phyloP scores from a whole-genome alignment of 1,140 invertebrate species.

The Callitettix versicolor region DNA sequence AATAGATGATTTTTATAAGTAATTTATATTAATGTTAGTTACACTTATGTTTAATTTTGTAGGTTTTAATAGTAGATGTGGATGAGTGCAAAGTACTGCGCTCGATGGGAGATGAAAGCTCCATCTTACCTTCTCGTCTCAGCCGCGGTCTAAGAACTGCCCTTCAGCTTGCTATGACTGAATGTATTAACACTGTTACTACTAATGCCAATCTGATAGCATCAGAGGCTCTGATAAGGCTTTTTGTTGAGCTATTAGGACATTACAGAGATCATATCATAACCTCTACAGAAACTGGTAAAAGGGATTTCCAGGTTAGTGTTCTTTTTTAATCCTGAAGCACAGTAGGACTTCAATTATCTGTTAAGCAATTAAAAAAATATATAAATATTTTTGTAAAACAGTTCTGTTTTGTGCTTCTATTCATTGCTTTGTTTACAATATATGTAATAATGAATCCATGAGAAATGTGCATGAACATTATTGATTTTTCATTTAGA shows the following conservation, averaged over 20 bases:
- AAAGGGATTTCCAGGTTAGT: conserved; percentile 19
- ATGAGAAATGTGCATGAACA: too few species aligned
- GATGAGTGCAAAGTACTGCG: conserved; percentile 43
- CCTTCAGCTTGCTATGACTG: conserved; percentile 44
- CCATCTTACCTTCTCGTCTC: conserved; percentile 48
- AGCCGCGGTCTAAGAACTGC: conserved; percentile 47
- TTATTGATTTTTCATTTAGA: too few species aligned
- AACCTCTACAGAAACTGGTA: conserved; percentile 7
- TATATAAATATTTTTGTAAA: too few species aligned
- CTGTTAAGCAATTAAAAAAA: too few species aligned
- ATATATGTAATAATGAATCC: too few species aligned
- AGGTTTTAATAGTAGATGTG: conserved; percentile 54
- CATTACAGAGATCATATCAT: conserved; percentile 39
- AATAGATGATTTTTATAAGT: too few species aligned
- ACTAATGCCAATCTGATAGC: conserved; percentile 45
- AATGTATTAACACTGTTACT: conserved; percentile 26
- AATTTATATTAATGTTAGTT: too few species aligned
- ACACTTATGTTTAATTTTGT: too few species aligned
- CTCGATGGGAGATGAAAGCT: conserved; percentile 48
- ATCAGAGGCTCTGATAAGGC: conserved; percentile 52
- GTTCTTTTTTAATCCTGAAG: background rate
- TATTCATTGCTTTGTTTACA: too few species aligned
- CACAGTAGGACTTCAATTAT: background rate
- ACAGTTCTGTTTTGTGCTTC: too few species aligned
- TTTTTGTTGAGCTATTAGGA: conserved; percentile 53